Evolutionary conservation across 2,797 vertebrate genomes (phyloP), one percentile per base, ranked within the genome.

Genomic region (Sebastes itinus): DNA sequence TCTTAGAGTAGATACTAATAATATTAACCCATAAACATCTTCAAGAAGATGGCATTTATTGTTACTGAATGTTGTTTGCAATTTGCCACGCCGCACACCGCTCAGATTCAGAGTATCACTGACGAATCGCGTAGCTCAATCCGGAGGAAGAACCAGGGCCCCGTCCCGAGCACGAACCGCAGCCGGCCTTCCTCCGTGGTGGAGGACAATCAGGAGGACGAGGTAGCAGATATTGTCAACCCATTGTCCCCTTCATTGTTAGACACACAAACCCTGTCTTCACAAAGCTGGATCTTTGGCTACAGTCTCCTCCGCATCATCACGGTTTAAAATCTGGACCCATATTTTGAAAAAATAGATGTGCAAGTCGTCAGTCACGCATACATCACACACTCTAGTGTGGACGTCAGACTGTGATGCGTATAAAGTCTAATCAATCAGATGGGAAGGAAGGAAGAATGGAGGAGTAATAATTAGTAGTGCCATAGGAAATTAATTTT

Each of bases 51-150:
- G 42, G 4, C 2, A 5, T 80, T 81, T 62, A 32, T 52, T 81
- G 13, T 32, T 38, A 22, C 30, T 83, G 25, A 30, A 66, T 63
- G 23, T 22, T 30, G 20, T 77, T 54, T 70, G 18, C 35, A 69
- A 30, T 49, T 49, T 49, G 42, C 87, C 65, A 4, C 5, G 10
- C 69, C 77, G 12, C 67, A 30, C 69, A 27, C 58, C 16, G 75
- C 92, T 92, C 96, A 98, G 97, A 98, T 98, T 97, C 97, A 98
- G 94, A 97, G 96, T 95, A 97, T 98, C 96, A 97, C 96, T 86
- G 96, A 97, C 46, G 96, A 96, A 83, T 98, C 97, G 16, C 96
- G 95, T 94, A 95, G 95, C 95, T 97, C 97, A 80, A 92, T 97
- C 94, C 96, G 96, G 94, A 97, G 97, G 93, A 97, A 97, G 96